Evolutionary conservation across 2,888 invertebrate species (phyloP), one percentile per base, ranked within the genome.

Genomic region (Trichacis sp.): DNA sequence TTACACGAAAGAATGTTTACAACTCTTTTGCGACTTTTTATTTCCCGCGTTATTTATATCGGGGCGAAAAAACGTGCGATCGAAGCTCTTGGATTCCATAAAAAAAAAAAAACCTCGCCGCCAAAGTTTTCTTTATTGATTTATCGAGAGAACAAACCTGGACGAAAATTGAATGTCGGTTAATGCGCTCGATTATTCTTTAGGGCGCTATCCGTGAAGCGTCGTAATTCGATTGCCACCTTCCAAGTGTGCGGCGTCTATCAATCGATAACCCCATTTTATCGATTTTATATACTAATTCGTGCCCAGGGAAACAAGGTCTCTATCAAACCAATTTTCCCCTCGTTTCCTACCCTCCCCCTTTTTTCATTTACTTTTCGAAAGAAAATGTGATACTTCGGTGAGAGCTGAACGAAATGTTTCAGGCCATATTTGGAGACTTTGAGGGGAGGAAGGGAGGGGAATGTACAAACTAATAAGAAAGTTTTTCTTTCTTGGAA

Each of bases 191-290:
- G 33, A 33, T 6, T 33, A 33, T 33, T 33, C n/a, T 54, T 64
- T 55, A 55, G 51, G 51, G 53, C 51, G 20, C 51, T 33, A 55
- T 56, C 60, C 56, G 15, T 57, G 56, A 56, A 56, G 60, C 57
- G 15, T 15, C 46, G 53, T 60, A 65, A 65, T 65, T 60, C 57
- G 49, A 65, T 65, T 60, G 56, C 51, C 49, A 52, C 52, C 24
- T 51, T 33, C 52, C 49, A 45, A 48, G 46, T 59, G 46, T 47
- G 59, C 49, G 52, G 48, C 52, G 48, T 42, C 36, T 55, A 50
- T 52, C 59, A 52, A 64, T 64, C 64, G 64, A 64, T 64, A 64
- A 59, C 55, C 55, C 55, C 55, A 55, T 59, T 64, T 64, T 64
- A 64, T 59, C 55, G 55, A 55, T 56, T 60, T 56, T 24, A n/a